Conservation (phyloP, 2,888 invertebrate genomes). For the Drosophila paranaensis region DNA sequence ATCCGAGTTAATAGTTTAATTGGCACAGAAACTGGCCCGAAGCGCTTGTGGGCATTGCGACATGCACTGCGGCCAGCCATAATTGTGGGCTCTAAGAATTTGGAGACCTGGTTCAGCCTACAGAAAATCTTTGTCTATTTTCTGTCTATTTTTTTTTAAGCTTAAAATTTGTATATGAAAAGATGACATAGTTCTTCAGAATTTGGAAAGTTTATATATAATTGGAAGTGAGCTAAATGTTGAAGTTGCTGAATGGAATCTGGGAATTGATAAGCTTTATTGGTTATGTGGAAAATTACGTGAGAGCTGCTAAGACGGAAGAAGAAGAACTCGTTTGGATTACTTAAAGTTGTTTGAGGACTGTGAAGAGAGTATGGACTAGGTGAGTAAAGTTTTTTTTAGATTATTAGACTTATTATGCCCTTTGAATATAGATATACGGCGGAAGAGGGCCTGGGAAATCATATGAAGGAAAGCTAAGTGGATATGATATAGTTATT, state of each 20-base stretch:
- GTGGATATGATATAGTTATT: not conserved
- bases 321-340: not conserved
- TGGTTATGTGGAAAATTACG: not conserved
- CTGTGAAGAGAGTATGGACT: not conserved
- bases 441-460: too few relatives aligned
- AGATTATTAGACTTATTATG: not conserved
- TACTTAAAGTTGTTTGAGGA: not conserved
- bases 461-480: too few relatives aligned
- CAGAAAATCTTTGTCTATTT: too few relatives aligned
- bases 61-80: slow-evolving; percentile 1
- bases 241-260: not conserved
- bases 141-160: not conserved
- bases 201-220: not conserved
- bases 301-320: not conserved
- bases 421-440: not conserved
- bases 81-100: slow-evolving; percentile 25
- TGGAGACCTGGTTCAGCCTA: not conserved
- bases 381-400: not conserved
- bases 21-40: slow-evolving; percentile 45
- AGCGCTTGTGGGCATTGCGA: slow-evolving; percentile 19
- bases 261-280: not conserved
- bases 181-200: slow-evolving; percentile 10
- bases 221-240: too few relatives aligned
- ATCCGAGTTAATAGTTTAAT: slow-evolving; percentile 74
- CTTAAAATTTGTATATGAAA: not conserved